Evolutionary conservation across 2,888 invertebrate genomes (phyloP), one percentile per base, ranked within the genome.

Genomic region (Carpatolechia fugitivella): DNA sequence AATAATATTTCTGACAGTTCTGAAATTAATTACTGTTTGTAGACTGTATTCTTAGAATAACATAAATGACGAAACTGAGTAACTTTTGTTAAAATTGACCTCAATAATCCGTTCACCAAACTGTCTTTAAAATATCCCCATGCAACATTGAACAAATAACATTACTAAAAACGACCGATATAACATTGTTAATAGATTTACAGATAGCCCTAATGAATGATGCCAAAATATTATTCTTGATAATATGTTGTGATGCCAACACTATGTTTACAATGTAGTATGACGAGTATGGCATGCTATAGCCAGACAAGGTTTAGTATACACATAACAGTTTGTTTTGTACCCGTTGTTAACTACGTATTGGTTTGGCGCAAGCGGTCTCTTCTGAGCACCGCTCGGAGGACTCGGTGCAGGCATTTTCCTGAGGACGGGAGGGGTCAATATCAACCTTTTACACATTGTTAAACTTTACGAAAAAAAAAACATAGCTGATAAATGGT

Each of bases 171-270:
- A 20, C 30, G 47, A 47, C 47, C 47, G 31, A 31, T 47, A 31
- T 47, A 47, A 47, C 14, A 47, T 30, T 47, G 47, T 31, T 31
- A 47, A 47, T 16, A 31, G 31, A 47, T 47, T 47, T 49, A 49
- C 35, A 35, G 11, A 10, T 49, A 6, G 16, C 35, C n/a, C 11
- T 20, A 10, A 14, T 18, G 14, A 20, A 11, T 51, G 20, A 14
- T 56, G 56, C 56, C 56, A 56, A 44, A 56, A 24, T 52, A 56
- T 53, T 56, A 56, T 36, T 14, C 51, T 49, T 53, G 35, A 50
- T 53, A 49, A 36, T 53, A 49, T 40, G 50, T 33, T 53, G 13
- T 52, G 52, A 56, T 56, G 56, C 56, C 56, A 56, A 53, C 24
- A 13, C 14, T 36, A 44, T 36, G 20, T 41, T 38, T 24, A 24